Percentiles rank a stretch among this genome's conserved stretches.
phyloP scores from a whole-genome alignment of 2,113 vertebrate genomes.

The Hystrix brachyura region DNA sequence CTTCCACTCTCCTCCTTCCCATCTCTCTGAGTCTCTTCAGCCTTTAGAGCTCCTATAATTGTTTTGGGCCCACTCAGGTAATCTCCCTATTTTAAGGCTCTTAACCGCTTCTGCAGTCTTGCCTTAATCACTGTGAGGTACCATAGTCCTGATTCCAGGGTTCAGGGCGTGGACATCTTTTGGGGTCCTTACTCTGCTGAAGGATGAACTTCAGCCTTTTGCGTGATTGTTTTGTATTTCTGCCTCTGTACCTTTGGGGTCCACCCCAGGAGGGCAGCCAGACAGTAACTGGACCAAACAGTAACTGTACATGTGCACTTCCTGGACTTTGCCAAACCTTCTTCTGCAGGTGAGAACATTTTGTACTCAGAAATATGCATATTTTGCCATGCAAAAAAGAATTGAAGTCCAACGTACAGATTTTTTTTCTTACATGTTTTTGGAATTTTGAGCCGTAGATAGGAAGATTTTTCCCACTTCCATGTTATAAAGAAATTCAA shows the following conservation, averaged over 20 bases:
- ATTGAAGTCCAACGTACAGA: not conserved
- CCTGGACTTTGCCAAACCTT: not conserved
- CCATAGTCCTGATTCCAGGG: not conserved
- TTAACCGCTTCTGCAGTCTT: not conserved
- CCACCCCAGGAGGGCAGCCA: not conserved
- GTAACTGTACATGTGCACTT: not conserved
- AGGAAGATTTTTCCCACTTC: not conserved
- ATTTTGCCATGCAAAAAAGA: not conserved
- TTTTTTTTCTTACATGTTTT: not conserved
- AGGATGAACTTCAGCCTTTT: not conserved
- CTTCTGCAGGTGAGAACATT: not conserved
- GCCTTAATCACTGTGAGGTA: not conserved
- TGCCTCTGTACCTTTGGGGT: not conserved
- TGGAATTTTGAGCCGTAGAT: not conserved
- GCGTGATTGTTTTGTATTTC: not conserved
- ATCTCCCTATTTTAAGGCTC: not conserved
- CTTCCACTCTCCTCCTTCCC: not conserved
- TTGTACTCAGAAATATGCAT: not conserved
- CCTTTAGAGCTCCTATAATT: not conserved
- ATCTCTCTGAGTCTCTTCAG: not conserved
- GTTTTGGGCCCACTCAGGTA: not conserved
- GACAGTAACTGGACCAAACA: too few relatives aligned
- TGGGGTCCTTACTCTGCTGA: not conserved
- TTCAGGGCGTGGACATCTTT: not conserved
- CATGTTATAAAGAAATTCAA: not conserved